phyloP scores from a whole-genome alignment of 2,113 vertebrate genomes.

The Crotalus helleri region DNA sequence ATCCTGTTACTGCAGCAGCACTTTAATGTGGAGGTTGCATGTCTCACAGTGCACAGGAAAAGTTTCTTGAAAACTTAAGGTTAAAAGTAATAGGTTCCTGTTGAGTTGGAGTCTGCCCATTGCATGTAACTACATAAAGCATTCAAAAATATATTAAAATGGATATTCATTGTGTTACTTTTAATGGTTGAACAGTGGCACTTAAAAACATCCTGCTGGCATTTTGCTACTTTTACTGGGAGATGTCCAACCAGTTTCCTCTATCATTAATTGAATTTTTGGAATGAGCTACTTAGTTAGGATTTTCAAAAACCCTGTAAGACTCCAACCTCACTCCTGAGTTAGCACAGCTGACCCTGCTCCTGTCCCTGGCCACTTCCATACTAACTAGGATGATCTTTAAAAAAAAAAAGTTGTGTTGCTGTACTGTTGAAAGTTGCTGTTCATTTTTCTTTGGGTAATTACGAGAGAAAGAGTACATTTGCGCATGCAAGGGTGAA shows the following conservation, averaged over 20 bases:
- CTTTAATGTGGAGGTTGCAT: background rate
- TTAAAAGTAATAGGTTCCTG: background rate
- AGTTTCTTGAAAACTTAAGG: background rate
- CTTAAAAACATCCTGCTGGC: background rate
- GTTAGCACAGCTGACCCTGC: slow-evolving; percentile 46
- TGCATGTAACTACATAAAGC: background rate
- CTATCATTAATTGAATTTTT: slow-evolving; percentile 67
- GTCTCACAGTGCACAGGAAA: background rate
- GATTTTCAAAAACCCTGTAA: slow-evolving; percentile 19
- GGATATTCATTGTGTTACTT: background rate
- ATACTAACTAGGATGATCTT: slow-evolving; percentile 55
- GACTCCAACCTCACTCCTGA: slow-evolving; percentile 47
- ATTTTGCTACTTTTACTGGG: background rate
- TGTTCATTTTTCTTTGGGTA: slow-evolving; percentile 55
- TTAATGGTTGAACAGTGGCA: background rate
- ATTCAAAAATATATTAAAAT: background rate
- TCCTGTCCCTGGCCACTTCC: slow-evolving; percentile 37
- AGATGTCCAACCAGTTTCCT: slow-evolving; percentile 40
- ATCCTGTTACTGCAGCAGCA: background rate
- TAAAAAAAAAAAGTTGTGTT: slow-evolving; percentile 37
- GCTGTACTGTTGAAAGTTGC: slow-evolving; percentile 23
- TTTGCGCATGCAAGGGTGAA: background rate
- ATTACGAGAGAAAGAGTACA: slow-evolving; percentile 42
- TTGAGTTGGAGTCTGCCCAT: accelerated
- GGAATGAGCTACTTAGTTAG: slow-evolving; percentile 57